These are phyloP conservation scores for Micoletzkya japonica DNA, from an alignment of 2,888 invertebrate genomes.

Conservation along the genomic window DNA sequence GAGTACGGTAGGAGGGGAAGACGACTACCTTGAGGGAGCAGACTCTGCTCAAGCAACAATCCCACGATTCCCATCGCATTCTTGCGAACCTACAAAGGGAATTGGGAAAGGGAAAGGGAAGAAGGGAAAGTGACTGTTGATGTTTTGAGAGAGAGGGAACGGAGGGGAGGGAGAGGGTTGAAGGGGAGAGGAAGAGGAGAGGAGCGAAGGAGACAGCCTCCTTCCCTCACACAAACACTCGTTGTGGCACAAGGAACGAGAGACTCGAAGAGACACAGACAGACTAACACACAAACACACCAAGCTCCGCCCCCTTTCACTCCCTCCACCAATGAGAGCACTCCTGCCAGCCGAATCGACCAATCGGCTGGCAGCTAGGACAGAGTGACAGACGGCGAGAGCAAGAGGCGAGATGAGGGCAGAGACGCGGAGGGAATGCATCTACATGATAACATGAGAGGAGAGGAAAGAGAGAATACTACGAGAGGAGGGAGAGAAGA, in stretches of 20 bases:
- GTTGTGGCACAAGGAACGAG: background rate
- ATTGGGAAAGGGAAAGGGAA: background rate
- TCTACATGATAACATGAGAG: slow-evolving; percentile 23
- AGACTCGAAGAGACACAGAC: too few species aligned
- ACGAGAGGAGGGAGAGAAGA: background rate
- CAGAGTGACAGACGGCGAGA: slow-evolving; percentile 1
- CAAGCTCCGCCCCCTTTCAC: slow-evolving; percentile 9
- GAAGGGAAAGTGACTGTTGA: slow-evolving; percentile 5
- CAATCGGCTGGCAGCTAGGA: background rate
- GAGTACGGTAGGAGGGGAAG: slow-evolving; percentile 64
- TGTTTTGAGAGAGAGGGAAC: background rate
- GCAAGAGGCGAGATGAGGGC: background rate
- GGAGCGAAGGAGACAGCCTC: slow-evolving; percentile 4
- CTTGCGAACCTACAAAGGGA: slow-evolving; percentile 71
- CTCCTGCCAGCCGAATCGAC: slow-evolving; percentile 4
- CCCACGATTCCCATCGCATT: slow-evolving; percentile 73
- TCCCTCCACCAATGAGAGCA: slow-evolving; percentile 8
- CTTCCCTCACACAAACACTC: background rate
- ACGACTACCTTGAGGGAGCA: slow-evolving; percentile 68
- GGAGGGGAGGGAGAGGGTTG: slow-evolving; percentile 9
- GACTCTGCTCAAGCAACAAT: slow-evolving; percentile 73
- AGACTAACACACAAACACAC: background rate
- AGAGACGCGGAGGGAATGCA: slow-evolving; percentile 15
- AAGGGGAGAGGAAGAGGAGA: background rate
- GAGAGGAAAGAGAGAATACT: background rate